Base-by-base conservation (phyloP, 2,888 invertebrate genomes). In the Ectropis crepuscularia region DNA sequence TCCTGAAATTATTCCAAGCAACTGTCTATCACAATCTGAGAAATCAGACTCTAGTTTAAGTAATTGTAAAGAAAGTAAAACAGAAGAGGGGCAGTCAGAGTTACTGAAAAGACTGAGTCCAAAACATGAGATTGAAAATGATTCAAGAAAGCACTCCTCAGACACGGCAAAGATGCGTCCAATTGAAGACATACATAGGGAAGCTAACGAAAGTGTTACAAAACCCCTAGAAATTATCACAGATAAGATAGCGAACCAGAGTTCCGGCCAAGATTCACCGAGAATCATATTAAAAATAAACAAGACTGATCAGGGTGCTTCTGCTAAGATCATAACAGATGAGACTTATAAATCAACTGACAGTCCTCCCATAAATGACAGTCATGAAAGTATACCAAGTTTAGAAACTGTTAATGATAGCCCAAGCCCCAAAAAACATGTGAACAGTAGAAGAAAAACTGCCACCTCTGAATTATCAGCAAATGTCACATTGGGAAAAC, bases 251-350 rank as follows among this genome's bases (percentile, higher is more conserved):
- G 74, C 82, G 28, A 85, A 81, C 80, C 87, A 86, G 74, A 87
- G 87, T 66, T 88, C 90, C 57, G 92, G 90, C 49, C 92, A 92
- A 83, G 93, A 93, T 76, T 94, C 93, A 38, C 93, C 94, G 61
- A 80, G 95, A 76, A 95, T 95, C 72, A 94, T 95, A 71, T 86
- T 95, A 74, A 95, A 95, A 86, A 95, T 95, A 73, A 95, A 95
- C 80, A 95, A 95, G 88, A 93, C 94, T 75, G 94, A 93, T 74
- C 90, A 92, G 79, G 93, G 93, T 68, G 70, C 93, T 72, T 90
- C 91, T 70, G 87, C 93, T 47, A 89, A 93, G 86, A 89, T 92
- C 67, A 86, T 93, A 60, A 92, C 92, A 63, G 93, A 93, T 80
- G 91, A 92, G 48, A 59, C 74, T 8, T 85, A 82, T 65, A 82